These are phyloP conservation scores for Xenus cinereus DNA, from an alignment of 2,113 vertebrate genomes.

Conservation along the genomic window DNA sequence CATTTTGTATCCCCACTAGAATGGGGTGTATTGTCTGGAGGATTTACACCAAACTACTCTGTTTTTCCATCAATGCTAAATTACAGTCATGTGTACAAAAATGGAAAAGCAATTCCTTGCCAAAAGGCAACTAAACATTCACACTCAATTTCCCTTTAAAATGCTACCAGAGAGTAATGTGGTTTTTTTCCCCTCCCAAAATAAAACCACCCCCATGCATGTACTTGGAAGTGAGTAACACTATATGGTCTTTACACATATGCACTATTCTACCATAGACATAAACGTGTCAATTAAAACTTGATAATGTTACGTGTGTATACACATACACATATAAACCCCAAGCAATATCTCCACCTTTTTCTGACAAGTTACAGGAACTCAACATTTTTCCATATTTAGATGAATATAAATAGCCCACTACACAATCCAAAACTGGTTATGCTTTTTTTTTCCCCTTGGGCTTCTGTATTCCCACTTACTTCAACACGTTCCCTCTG, in stretches of 20 bases:
- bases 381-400: neutral
- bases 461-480: neutral
- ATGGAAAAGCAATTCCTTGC: neutral
- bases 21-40: neutral
- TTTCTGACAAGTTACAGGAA: neutral
- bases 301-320: neutral
- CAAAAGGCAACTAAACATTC: neutral
- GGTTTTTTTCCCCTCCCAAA: neutral
- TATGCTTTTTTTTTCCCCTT: neutral
- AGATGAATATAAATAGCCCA: neutral
- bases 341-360: neutral
- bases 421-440: neutral
- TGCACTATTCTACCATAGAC: neutral
- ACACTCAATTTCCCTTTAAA: neutral
- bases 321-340: neutral
- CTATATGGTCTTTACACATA: neutral
- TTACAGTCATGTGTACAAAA: neutral
- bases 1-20: neutral
- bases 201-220: neutral
- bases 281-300: neutral
- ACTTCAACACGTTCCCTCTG: neutral
- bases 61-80: neutral
- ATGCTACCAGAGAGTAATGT: neutral
- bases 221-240: conserved; percentile 5
- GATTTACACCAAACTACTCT: neutral